Percentiles rank a stretch among this genome's conserved stretches.
phyloP scores from a whole-genome alignment of 1,140 invertebrate species.

The Polypedilum pembai region DNA sequence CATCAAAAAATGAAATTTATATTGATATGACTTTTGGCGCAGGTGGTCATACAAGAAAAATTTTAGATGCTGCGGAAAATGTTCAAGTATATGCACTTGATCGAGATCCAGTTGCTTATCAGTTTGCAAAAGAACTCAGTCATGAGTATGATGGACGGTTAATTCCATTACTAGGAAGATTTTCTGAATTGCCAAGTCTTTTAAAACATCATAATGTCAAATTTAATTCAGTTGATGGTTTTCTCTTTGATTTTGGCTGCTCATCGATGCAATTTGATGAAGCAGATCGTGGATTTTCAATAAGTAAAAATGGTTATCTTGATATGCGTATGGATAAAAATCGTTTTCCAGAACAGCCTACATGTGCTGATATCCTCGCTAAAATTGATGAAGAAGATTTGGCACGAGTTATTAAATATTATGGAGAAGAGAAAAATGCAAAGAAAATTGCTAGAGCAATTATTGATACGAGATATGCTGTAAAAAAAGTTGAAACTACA shows the following conservation, averaged over 20 bases:
- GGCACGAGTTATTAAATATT: slow-evolving; percentile 73
- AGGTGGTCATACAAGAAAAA: slow-evolving; percentile 72
- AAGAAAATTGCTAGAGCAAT: slow-evolving; percentile 82
- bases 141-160: slow-evolving; percentile 61
- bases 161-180: slow-evolving; percentile 71
- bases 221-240: slow-evolving; percentile 67
- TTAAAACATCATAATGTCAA: slow-evolving; percentile 52
- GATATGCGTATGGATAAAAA: slow-evolving; percentile 94
- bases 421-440: slow-evolving; percentile 85
- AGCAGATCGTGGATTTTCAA: slow-evolving; percentile 72
- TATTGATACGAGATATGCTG: slow-evolving; percentile 75
- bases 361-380: slow-evolving; percentile 79
- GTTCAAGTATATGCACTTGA: slow-evolving; percentile 76
- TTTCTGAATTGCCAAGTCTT: slow-evolving; percentile 74
- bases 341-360: slow-evolving; percentile 60
- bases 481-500: slow-evolving; percentile 74
- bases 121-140: slow-evolving; percentile 56
- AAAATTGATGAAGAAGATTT: slow-evolving; percentile 69
- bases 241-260: slow-evolving; percentile 90
- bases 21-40: slow-evolving; percentile 92
- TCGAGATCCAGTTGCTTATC: slow-evolving; percentile 72
- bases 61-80: slow-evolving; percentile 52
- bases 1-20: slow-evolving; percentile 51
- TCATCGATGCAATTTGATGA: slow-evolving; percentile 92
- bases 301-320: slow-evolving; percentile 75